Evolutionary conservation across 2,888 invertebrate species (phyloP), one percentile per base, ranked within the genome.

Genomic region (Hirtodrosophila histrioides): DNA sequence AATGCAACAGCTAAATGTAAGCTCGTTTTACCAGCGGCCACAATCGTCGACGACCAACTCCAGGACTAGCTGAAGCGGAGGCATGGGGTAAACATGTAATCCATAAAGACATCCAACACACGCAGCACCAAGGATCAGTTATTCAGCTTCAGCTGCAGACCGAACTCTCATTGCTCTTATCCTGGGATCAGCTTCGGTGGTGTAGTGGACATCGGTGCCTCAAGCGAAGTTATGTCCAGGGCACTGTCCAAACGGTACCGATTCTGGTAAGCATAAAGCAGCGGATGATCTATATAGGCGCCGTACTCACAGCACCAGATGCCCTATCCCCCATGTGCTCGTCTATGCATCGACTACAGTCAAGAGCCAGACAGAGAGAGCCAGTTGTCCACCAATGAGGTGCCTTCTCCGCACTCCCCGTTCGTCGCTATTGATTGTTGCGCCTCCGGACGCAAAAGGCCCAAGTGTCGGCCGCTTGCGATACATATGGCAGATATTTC

Each of bases 281-380:
- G 93, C 63, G 94, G 93, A 92, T 96, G 94, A 89, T 96, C 96
- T 33, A 97, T 93, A 89, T 97, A 97, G 9, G 94, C 93, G 88
- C 96, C 95, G 90, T 97, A 97, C 3, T 89, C 92, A 89, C 95
- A 96, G 92, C 97, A 97, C 97, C 97, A 97, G 92, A 93, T 98
- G 98, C 0, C 92, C 90, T 0, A 92, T 92, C 6, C 60, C 95
- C 91, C 94, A 97, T 97, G 91, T 98, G 97, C 27, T 94, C 95
- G 90, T 95, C 93, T 11, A 97, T 92, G 87, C 94, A 95, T 40
- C 97, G 95, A 0, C 96, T 96, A 91, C 98, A 98, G 1, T 94
- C 94, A 24, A 96, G 93, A 92, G 96, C 94, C 45, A 71, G 75
- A 61, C 29, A 92, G 83, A 69, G 92, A 92, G 61, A 94, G 91